phyloP scores from a whole-genome alignment of 2,113 vertebrate species.

The Chaetura pelagica region DNA sequence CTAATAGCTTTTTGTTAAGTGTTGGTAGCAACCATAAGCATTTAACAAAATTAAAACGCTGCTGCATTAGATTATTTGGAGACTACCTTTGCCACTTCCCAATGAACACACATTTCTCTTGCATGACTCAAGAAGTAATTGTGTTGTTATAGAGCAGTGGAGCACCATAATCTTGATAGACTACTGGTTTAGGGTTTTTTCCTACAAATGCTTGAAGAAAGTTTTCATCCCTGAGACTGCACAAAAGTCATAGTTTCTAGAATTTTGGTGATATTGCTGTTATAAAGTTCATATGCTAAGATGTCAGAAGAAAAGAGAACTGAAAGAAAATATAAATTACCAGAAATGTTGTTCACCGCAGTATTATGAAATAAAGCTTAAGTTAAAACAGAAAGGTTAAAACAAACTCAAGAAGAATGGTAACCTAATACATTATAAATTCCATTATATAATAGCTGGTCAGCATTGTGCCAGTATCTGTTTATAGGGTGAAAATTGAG shows the following conservation, averaged over 20 bases:
- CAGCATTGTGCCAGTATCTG: background rate
- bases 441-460: background rate
- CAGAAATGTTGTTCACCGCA: background rate
- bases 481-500: conserved; percentile 50
- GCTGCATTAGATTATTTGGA: background rate
- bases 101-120: background rate
- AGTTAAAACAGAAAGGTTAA: background rate
- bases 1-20: background rate
- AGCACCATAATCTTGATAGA: background rate
- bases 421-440: background rate
- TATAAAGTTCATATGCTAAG: background rate
- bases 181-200: background rate
- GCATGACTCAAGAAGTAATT: background rate
- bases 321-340: background rate
- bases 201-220: background rate
- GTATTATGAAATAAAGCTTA: background rate
- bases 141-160: background rate
- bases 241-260: background rate
- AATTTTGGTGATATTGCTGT: background rate
- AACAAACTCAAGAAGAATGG: background rate
- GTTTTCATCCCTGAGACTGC: background rate
- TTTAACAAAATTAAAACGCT: background rate
- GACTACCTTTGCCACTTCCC: background rate
- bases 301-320: background rate
- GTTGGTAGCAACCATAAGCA: background rate